Percentiles rank a stretch among this genome's conserved stretches.
phyloP scores from a whole-genome alignment of 2,113 vertebrate species.

The Psilopogon haemacephalus region DNA sequence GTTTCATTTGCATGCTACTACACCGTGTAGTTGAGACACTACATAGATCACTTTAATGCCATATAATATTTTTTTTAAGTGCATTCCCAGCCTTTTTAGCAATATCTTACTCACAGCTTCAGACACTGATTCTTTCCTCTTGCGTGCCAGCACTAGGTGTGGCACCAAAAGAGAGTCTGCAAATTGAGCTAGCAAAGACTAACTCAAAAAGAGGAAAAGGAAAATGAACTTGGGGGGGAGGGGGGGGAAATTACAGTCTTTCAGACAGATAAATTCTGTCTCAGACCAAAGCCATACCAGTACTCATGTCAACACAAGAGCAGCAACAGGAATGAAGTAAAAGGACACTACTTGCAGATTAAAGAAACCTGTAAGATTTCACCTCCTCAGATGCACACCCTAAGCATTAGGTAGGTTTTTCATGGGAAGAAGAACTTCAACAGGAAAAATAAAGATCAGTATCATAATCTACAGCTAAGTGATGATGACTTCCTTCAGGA shows the following conservation, averaged over 20 bases:
- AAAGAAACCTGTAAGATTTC: not conserved
- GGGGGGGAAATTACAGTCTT: not conserved
- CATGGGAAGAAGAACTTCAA: not conserved
- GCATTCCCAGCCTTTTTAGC: not conserved
- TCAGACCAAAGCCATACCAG: not conserved
- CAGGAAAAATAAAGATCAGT: slow-evolving; percentile 13
- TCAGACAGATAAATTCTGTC: not conserved
- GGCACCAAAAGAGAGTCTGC: not conserved
- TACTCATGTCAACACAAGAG: not conserved
- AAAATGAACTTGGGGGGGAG: not conserved
- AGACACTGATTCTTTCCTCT: not conserved
- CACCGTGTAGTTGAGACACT: too few species aligned
- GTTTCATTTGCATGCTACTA: not conserved
- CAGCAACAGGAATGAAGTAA: not conserved
- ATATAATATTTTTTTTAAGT: not conserved
- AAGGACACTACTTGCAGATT: slow-evolving; percentile 2
- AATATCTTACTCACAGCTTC: not conserved
- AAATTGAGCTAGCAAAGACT: not conserved
- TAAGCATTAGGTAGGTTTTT: not conserved
- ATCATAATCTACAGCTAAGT: slow-evolving; percentile 5
- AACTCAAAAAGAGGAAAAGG: not conserved
- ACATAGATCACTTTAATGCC: not conserved
- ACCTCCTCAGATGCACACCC: not conserved
- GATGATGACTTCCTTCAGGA: slow-evolving; percentile 16
- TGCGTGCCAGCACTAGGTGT: not conserved